Conservation (phyloP, 2,888 invertebrate genomes). For the Barypeithes pellucidus region DNA sequence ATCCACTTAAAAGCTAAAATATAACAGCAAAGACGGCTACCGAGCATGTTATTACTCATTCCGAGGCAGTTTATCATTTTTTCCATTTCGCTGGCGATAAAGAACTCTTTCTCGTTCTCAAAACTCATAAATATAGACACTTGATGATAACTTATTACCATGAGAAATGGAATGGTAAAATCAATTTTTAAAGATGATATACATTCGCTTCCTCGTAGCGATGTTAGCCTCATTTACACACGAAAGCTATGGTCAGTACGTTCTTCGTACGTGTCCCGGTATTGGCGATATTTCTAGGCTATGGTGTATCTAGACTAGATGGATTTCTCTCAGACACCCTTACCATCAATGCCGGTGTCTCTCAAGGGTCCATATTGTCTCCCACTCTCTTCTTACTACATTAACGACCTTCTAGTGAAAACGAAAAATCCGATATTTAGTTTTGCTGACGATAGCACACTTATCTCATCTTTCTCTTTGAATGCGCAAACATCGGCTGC, state of each 20-base stretch:
- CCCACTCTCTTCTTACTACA: too few relatives aligned
- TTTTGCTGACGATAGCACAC: too few relatives aligned
- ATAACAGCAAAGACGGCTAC: constrained; percentile 62
- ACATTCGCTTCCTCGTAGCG: constrained; percentile 43
- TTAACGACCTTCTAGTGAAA: too few relatives aligned
- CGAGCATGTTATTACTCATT: constrained; percentile 65
- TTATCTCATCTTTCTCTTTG: too few relatives aligned
- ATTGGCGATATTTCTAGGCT: too few relatives aligned
- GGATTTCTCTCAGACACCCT: too few relatives aligned
- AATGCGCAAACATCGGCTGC: too few relatives aligned
- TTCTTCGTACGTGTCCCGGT: too few relatives aligned
- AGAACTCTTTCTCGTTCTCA: constrained; percentile 52
- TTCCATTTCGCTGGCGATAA: constrained; percentile 58
- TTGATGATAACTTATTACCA: constrained; percentile 47
- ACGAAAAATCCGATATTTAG: too few relatives aligned
- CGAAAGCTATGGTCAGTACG: constrained; percentile 17
- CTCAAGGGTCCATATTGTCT: too few relatives aligned
- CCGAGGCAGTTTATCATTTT: constrained; percentile 62
- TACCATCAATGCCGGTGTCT: too few relatives aligned
- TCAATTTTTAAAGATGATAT: constrained; percentile 49
- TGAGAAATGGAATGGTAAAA: constrained; percentile 49
- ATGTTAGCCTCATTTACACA: constrained; percentile 3
- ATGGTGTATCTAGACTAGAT: too few relatives aligned
- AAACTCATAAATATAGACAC: constrained; percentile 50
- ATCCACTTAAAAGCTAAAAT: constrained; percentile 61